These are phyloP conservation scores for Acropternis orthonyx DNA, from an alignment of 2,797 vertebrate species.

Conservation along the genomic window DNA sequence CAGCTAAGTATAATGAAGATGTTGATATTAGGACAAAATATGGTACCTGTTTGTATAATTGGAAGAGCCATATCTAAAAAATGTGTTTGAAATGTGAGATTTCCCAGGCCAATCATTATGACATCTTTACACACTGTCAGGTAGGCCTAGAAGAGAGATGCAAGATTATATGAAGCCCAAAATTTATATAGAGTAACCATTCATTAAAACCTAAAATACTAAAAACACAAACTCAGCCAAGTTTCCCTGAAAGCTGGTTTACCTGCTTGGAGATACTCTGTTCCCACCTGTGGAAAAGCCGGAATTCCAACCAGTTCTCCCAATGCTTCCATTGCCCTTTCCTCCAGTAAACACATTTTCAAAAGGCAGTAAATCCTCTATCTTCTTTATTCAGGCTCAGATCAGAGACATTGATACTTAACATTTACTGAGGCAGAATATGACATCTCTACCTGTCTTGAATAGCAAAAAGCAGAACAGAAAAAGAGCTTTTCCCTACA, in stretches of 20 bases:
- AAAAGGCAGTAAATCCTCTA: neutral
- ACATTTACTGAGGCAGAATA: neutral
- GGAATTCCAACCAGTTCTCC: neutral
- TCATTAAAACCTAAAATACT: neutral
- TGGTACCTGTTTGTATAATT: slow-evolving; percentile 82
- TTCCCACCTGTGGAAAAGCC: neutral
- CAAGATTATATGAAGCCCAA: neutral
- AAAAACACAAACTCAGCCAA: neutral
- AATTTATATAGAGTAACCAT: neutral
- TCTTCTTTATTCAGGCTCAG: neutral
- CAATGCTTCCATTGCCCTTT: neutral
- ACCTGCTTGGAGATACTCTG: neutral
- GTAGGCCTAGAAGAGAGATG: slow-evolving; percentile 78
- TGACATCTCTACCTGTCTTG: neutral
- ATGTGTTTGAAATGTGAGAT: slow-evolving; percentile 78
- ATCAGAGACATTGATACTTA: neutral
- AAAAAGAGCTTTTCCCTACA: neutral
- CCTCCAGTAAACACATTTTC: neutral
- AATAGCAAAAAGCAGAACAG: neutral
- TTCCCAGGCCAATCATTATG: slow-evolving; percentile 85
- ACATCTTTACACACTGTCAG: slow-evolving; percentile 84
- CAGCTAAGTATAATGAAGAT: neutral
- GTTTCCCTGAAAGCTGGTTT: neutral
- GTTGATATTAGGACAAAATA: neutral
- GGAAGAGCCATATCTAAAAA: slow-evolving; percentile 82